Conservation (phyloP, 1,140 invertebrate genomes). For the Carcinoscorpius rotundicauda region DNA sequence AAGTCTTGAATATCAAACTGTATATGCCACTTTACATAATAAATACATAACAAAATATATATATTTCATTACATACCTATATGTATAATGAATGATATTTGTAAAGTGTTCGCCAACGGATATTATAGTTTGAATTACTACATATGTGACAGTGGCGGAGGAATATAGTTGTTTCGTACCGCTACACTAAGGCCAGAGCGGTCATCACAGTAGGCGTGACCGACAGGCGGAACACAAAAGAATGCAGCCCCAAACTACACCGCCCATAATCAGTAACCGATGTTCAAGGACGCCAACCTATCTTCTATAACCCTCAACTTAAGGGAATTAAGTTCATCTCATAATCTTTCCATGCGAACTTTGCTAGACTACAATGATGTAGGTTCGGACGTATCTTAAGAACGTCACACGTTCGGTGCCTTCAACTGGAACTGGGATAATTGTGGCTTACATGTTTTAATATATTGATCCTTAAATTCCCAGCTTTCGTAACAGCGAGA, state of each 20-base stretch:
- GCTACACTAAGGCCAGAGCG: constrained; percentile 6
- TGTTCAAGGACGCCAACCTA: too few relatives aligned
- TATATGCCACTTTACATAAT: too few relatives aligned
- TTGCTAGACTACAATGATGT: too few relatives aligned
- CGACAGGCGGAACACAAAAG: constrained; percentile 19
- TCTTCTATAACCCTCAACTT: too few relatives aligned
- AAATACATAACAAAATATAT: neutral
- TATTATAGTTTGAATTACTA: neutral
- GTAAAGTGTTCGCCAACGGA: neutral
- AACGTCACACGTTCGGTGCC: too few relatives aligned
- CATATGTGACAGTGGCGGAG: constrained; percentile 9
- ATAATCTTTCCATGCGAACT: too few relatives aligned
- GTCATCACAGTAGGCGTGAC: constrained; percentile 17
- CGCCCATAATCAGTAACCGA: neutral
- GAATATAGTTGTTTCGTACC: constrained; percentile 8
- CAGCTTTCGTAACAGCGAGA: too few relatives aligned
- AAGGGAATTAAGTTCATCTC: too few relatives aligned
- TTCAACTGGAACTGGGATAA: too few relatives aligned
- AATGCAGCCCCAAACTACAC: constrained; percentile 17
- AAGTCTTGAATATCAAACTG: neutral
- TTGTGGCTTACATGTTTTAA: too few relatives aligned
- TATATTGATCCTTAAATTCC: too few relatives aligned
- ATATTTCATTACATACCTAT: neutral
- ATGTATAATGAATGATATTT: neutral
- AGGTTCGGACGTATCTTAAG: too few relatives aligned